Base-by-base conservation (phyloP, 2,888 invertebrate genomes). In the Acholoe squamosa region DNA sequence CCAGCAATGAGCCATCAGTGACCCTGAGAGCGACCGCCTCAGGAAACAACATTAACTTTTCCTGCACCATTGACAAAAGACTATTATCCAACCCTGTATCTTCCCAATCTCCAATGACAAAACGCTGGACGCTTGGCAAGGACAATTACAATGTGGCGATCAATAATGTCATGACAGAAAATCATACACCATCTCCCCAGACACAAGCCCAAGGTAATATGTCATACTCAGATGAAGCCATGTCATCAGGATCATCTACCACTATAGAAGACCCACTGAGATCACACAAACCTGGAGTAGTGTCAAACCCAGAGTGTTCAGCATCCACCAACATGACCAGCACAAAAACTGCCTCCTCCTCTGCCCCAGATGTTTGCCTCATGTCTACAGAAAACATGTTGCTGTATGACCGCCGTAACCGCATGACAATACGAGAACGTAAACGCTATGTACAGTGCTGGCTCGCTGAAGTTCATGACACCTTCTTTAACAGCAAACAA, bases 31-130 rank as follows among this genome's bases (percentile, higher is more conserved):
- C 71, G 1, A 28, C 71, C 25, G 28, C 71, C 3, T 71, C 71
- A 71, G 71, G 71, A 71, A 28, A 71, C 28, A 71, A 71, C 28
- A 71, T 71, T 28, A 71, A 71, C 25, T 71, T 71, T 71, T 71
- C 71, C 19, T 71, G 71, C 16, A 71, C 71, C 0, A 71, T 71
- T 71, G 71, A 71, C 31, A 71, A 71, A 28, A 22, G 71, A 14
- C 31, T 71, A 5, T 25, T 71, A 28, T 25, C 28, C 31, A 71
- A 71, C 31, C 71, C 71, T 28, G 28, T 14, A 14, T 28, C 28
- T 14, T 28, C 71, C 0, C 14, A 71, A 3, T 0, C 71, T 5
- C 14, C 25, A 14, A 25, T 25, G 31, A 14, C 28, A 25, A 14
- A 71, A 25, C n/a, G 25, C 19, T 71, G 71, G 71, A 71, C 71